Evolutionary conservation across 2,797 vertebrate genomes (phyloP).

Genomic region (Siniperca undulata): DNA sequence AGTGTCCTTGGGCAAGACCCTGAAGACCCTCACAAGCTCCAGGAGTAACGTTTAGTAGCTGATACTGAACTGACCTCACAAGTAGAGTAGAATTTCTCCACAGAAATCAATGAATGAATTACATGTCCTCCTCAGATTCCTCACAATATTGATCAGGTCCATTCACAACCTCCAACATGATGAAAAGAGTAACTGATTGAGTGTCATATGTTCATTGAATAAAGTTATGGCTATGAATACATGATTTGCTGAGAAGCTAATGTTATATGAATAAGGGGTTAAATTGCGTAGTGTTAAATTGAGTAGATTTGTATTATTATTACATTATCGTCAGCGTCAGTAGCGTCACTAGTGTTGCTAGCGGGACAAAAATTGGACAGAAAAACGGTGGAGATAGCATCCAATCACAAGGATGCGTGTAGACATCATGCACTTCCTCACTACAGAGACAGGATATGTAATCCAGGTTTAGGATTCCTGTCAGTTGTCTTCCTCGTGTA

Average conservation of each 20-base stretch:
- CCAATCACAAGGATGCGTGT: no score
- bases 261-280: no score
- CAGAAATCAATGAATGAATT: neutral
- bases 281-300: no score
- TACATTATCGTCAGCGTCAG: no score
- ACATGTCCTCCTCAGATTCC: neutral
- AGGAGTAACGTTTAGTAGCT: neutral
- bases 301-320: no score
- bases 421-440: neutral
- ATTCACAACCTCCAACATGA: neutral
- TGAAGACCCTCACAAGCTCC: neutral
- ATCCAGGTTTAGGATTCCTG: slow-evolving; percentile 2
- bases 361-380: no score
- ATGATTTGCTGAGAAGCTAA: no score
- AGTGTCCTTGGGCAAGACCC: neutral
- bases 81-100: neutral
- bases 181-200: neutral
- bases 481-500: slow-evolving; percentile 20
- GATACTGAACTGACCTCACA: slow-evolving; percentile 1
- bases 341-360: no score
- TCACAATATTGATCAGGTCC: neutral
- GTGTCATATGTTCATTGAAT: no score
- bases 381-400: no score
- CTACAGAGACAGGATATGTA: neutral
- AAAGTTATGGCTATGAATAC: no score